Base-by-base conservation (phyloP, 1,140 invertebrate genomes). In the Calephelis virginiensis region DNA sequence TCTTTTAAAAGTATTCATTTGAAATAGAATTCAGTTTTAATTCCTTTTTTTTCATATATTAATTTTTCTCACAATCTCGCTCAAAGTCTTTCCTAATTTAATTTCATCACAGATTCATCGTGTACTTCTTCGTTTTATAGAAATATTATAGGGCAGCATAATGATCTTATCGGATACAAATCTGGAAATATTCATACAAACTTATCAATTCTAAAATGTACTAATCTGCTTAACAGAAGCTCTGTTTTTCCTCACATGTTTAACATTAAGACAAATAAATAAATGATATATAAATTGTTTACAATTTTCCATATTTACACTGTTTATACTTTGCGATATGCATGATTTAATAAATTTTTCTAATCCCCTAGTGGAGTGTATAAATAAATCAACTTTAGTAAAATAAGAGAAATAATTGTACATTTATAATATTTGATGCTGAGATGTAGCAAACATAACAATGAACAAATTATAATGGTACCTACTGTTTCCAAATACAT, bases 91-190 rank as follows among this genome's bases (percentile, higher is more conserved):
- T 78, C 75, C 78, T 85, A 81, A 84, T 82, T 82, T 77, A 83
- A 87, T 77, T 81, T 83, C 78, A 90, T 90, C 88, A 90, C 88
- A 90, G 88, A 86, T 89, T 81, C 72, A 82, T 85, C 79, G 82
- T 90, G 87, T 90, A 90, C 87, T 90, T 89, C 74, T 81, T 85
- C 71, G 72, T 85, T 87, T 80, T 70, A 71, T 72, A 80, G 72
- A 82, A 82, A 81, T 74, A 80, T 77, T 67, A 75, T 75, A 83
- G 83, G 85, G 83, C 80, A 82, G 83, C 83, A 79, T 71, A 75
- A 79, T 70, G 63, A 53, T 74, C 64, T 73, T 66, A 71, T 61
- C 68, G 72, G 79, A 75, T 80, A 78, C 73, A 79, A 79, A 76
- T 78, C 67, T 80, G 71, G 60, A 77, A 76, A 56, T 63, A 71